Evolutionary conservation across 2,113 vertebrate genomes (phyloP), one percentile per base, ranked within the genome.

Genomic region (Todiramphus saurophagus): DNA sequence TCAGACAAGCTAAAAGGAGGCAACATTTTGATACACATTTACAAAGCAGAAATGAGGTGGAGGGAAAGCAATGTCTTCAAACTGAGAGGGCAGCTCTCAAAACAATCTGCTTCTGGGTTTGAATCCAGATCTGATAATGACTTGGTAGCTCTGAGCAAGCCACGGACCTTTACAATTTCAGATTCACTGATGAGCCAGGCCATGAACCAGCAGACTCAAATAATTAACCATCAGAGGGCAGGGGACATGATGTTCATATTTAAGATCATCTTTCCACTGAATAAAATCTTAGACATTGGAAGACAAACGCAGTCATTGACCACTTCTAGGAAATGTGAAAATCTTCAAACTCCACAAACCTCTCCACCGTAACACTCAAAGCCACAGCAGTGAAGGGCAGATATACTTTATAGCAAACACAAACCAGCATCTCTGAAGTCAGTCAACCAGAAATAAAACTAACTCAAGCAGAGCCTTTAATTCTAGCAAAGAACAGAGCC

Each of bases 1-100:
- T 70, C 31, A 77, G 87, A 94, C 88, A 90, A 81, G 55, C 46
- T 85, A 67, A 87, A 96, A 81, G 80, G 67, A 94, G 75, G 66
- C 77, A 81, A 82, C 92, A 55, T 51, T 89, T 80, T 94, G 67
- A 80, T 91, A 63, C 28, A 3, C 85, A 51, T 90, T 83, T 89
- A 66, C 3, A 13, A 94, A 91, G 82, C 73, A 90, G 74, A 90
- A 94, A 77, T 2, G 8, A 91, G 93, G 94, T 48, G 33, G 83
- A 89, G 24, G 87, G 75, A 79, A 89, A 66, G 67, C 56, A 53
- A 30, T 3, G 20, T 66, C 81, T 82, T 76, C 83, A 69, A 73
- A 84, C 70, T 30, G 18, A 87, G 56, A 41, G 41, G 13, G 33
- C 2, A 13, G 55, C 16, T 66, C 25, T 66, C 25, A 76, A 79